Conservation (phyloP, 1,140 invertebrate species). For the Tetraneura akinire region DNA sequence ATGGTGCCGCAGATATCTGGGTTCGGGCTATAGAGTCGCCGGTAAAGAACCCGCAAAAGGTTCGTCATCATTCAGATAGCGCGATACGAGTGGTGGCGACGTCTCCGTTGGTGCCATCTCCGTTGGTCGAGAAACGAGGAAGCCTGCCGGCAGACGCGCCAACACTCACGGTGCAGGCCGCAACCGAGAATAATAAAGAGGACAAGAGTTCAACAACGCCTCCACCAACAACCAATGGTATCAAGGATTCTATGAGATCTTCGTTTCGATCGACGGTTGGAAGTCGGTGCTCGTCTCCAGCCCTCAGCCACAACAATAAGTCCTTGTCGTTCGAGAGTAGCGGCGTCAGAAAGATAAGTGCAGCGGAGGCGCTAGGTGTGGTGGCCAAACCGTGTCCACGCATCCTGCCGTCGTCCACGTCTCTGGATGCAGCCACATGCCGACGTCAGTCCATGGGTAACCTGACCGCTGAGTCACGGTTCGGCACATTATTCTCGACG, state of each 20-base stretch:
- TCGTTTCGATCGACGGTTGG: constrained; percentile 15
- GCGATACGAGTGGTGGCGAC: not conserved
- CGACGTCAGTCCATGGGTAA: constrained; percentile 56
- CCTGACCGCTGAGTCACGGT: constrained; percentile 55
- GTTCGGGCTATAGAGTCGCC: constrained; percentile 56
- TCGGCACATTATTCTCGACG: constrained; percentile 49
- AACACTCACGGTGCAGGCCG: not conserved
- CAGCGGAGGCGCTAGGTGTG: constrained; percentile 56
- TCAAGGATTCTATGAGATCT: constrained; percentile 28
- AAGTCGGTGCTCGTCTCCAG: constrained; percentile 10
- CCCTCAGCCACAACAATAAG: constrained; percentile 8
- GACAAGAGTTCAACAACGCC: constrained; percentile 18
- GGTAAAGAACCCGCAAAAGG: constrained; percentile 48
- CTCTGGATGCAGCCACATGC: constrained; percentile 52
- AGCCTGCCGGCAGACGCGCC: not conserved
- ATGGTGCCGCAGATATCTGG: constrained; percentile 57
- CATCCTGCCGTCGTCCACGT: constrained; percentile 52
- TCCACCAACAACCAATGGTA: constrained; percentile 1
- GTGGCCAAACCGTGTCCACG: constrained; percentile 57
- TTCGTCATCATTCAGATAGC: constrained; percentile 42
- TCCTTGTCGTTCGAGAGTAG: not conserved
- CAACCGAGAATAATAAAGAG: too few species aligned
- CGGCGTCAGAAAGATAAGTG: constrained; percentile 53
- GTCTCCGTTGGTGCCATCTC: not conserved
- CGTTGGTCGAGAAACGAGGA: constrained; percentile 7